Conservation (phyloP, 2,888 invertebrate species). For the Hypolimnas misippus region DNA sequence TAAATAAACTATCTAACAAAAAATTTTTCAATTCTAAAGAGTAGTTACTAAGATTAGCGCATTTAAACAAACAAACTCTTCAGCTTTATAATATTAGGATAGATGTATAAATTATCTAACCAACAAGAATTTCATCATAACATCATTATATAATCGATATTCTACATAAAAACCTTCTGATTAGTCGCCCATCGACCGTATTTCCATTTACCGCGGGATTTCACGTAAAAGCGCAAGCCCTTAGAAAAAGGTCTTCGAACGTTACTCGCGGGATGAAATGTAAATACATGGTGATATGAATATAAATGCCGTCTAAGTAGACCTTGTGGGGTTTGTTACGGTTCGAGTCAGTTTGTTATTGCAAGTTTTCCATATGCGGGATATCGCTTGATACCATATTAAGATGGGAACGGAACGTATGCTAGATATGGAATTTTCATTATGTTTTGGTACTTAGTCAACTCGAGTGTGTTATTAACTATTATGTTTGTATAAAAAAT, state of each 20-base stretch:
- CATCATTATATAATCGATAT: not conserved
- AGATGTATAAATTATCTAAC: too few species aligned
- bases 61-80: too few species aligned
- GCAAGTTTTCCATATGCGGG: slow-evolving; percentile 43
- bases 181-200: slow-evolving; percentile 34
- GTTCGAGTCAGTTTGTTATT: slow-evolving; percentile 46
- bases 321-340: slow-evolving; percentile 54
- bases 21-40: too few species aligned
- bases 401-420: not conserved
- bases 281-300: slow-evolving; percentile 82
- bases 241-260: slow-evolving; percentile 53
- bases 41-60: too few species aligned
- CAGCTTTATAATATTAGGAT: too few species aligned
- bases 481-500: not conserved
- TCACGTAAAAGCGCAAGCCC: slow-evolving; percentile 41
- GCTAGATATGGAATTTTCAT: not conserved
- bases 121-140: too few species aligned
- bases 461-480: not conserved
- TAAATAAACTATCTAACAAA: too few species aligned
- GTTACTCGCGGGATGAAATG: slow-evolving; percentile 73
- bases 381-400: slow-evolving; percentile 27
- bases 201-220: slow-evolving; percentile 36
- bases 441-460: not conserved
- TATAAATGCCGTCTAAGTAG: slow-evolving; percentile 80
- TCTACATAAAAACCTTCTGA: slow-evolving; percentile 22